Evolutionary conservation across 2,113 vertebrate genomes (phyloP), one percentile per base, ranked within the genome.

Genomic region (Mixornis gularis): DNA sequence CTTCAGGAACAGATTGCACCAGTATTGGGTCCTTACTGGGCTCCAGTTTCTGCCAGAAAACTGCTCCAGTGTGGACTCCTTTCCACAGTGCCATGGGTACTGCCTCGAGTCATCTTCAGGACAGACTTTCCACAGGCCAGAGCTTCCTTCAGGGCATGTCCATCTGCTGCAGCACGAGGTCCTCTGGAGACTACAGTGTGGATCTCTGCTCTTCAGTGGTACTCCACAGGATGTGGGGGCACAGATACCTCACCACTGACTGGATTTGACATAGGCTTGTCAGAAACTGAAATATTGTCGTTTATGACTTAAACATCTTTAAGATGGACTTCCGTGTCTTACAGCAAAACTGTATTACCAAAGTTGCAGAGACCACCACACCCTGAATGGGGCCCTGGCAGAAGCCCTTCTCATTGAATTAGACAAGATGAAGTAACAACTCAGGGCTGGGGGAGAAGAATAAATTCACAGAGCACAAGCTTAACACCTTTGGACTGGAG

Each of bases 1-100:
- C 11, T 55, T 79, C 44, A 41, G 9, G 32, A 88, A 44, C 3
- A 17, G 27, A 49, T 40, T 34, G 10, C n/a, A n/a, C 4, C 9
- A 48, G 3, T 13, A 5, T 1, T 2, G 6, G 5, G 18, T 40
- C 14, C 8, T 25, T 8, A 16, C 2, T 8, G 2, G 51, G 36
- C 55, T 38, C 19, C 36, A 64, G 13, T 26, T 85, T 32, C 40
- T 59, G 17, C 12, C 19, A 53, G 49, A 56, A 86, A 59, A 22
- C 10, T 48, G 5, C 14, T 52, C 10, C 18, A 25, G 3, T 0
- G 0, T 12, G 10, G 26, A 29, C 7, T 58, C 6, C 20, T 79
- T 63, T 55, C 21, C 26, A 25, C 11, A 29, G 14, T 36, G 8
- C 22, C 32, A 51, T 5, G 4, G 3, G 4, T 41, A 13, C 25